phyloP scores from a whole-genome alignment of 2,113 vertebrate genomes.

The Salvelinus fontinalis region DNA sequence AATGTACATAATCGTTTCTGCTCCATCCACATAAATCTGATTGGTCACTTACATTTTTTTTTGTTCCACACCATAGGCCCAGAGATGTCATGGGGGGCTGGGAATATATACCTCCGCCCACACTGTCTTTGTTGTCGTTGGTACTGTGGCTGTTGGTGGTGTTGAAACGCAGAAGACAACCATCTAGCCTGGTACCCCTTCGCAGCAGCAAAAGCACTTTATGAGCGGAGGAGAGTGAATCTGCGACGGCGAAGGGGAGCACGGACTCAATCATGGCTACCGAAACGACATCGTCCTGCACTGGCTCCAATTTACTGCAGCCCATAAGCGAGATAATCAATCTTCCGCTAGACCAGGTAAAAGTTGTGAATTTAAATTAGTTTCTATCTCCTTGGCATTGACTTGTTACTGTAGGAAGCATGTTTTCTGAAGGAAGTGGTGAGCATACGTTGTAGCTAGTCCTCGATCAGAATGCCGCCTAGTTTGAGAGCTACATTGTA shows the following conservation, averaged over 20 bases:
- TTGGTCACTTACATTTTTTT: conserved; percentile 23
- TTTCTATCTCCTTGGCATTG: background rate
- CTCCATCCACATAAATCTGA: background rate
- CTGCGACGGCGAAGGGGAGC: conserved; percentile 19
- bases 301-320: conserved; percentile 90
- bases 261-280: conserved; percentile 81
- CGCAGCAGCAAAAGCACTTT: conserved; percentile 47
- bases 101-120: conserved; percentile 49
- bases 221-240: conserved; percentile 35
- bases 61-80: conserved; percentile 15
- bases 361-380: conserved; percentile 32
- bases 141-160: conserved; percentile 46
- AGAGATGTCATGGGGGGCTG: conserved; percentile 33
- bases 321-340: conserved; percentile 91
- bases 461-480: background rate
- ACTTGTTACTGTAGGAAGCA: no score
- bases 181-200: conserved; percentile 39
- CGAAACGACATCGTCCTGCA: conserved; percentile 80
- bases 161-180: conserved; percentile 57
- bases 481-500: no score
- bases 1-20: conserved; percentile 4
- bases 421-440: background rate
- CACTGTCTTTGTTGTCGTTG: conserved; percentile 34
- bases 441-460: background rate
- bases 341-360: conserved; percentile 93